Conservation (phyloP, 37 sponge, comb jelly and placozoan species). For the Geodia barretti region DNA sequence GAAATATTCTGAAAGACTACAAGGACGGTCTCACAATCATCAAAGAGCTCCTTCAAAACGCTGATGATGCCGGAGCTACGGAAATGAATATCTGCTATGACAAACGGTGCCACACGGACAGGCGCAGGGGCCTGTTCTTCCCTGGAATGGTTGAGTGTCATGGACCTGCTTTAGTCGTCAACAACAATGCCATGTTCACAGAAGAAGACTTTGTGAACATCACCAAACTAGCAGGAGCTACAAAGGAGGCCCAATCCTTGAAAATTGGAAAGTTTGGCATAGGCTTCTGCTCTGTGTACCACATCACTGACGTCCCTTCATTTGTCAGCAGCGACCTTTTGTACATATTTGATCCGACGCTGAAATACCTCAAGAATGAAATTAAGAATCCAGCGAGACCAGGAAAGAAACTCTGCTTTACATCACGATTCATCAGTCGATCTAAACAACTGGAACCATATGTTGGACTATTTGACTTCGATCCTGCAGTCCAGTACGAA, state of each 20-base stretch:
- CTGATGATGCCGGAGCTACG: conserved; percentile 79
- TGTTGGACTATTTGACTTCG: conserved; percentile 45
- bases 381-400: conserved; percentile 43
- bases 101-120: conserved; percentile 5
- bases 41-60: conserved; percentile 73
- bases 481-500: conserved; percentile 5
- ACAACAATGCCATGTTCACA: conserved; percentile 47
- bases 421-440: background rate
- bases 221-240: conserved; percentile 70
- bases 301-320: conserved; percentile 59
- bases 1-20: conserved; percentile 66
- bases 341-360: conserved; percentile 65
- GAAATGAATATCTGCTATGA: conserved; percentile 64
- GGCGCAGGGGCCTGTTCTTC: conserved; percentile 28
- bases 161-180: conserved; percentile 52
- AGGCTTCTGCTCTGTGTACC: conserved; percentile 72
- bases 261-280: conserved; percentile 81
- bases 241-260: conserved; percentile 46
- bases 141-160: conserved; percentile 53
- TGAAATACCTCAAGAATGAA: conserved; percentile 30
- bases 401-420: conserved; percentile 39
- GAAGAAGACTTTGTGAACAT: conserved; percentile 80
- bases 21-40: conserved; percentile 61
- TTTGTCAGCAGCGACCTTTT: conserved; percentile 51
- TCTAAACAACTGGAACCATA: conserved; percentile 60